Evolutionary conservation across 2,888 invertebrate species (phyloP).

Genomic region (Parnassius mnemosyne): DNA sequence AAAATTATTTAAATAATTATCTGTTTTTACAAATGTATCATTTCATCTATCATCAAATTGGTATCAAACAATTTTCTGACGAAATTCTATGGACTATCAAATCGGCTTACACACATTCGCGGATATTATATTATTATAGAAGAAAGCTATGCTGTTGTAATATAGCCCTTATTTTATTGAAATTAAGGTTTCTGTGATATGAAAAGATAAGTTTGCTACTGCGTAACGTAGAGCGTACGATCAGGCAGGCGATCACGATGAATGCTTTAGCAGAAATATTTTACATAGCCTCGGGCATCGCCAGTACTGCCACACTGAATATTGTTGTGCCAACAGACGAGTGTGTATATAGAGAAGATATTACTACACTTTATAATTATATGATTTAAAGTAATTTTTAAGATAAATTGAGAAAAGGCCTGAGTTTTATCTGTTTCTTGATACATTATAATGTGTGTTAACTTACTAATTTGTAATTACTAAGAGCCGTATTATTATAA

Average conservation of each 20-base stretch:
- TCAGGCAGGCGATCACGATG: constrained; percentile 76
- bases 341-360: constrained; percentile 50
- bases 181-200: constrained; percentile 40
- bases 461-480: constrained; percentile 68
- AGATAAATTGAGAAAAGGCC: no score
- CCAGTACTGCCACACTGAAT: constrained; percentile 66
- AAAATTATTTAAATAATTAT: no score
- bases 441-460: constrained; percentile 25
- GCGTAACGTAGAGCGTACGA: constrained; percentile 64
- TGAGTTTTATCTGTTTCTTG: no score
- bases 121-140: constrained; percentile 48
- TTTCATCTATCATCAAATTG: constrained; percentile 40
- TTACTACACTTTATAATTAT: neutral
- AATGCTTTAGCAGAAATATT: constrained; percentile 80
- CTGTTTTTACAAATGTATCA: constrained; percentile 36
- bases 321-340: constrained; percentile 74
- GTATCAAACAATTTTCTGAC: constrained; percentile 57
- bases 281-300: constrained; percentile 74
- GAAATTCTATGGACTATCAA: constrained; percentile 62
- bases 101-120: constrained; percentile 71
- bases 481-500: no score
- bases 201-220: constrained; percentile 46
- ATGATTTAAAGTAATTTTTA: no score
- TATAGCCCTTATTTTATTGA: constrained; percentile 42
- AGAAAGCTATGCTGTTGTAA: constrained; percentile 31